Conservation (phyloP, 2,113 vertebrate species). For the Indri indri region DNA sequence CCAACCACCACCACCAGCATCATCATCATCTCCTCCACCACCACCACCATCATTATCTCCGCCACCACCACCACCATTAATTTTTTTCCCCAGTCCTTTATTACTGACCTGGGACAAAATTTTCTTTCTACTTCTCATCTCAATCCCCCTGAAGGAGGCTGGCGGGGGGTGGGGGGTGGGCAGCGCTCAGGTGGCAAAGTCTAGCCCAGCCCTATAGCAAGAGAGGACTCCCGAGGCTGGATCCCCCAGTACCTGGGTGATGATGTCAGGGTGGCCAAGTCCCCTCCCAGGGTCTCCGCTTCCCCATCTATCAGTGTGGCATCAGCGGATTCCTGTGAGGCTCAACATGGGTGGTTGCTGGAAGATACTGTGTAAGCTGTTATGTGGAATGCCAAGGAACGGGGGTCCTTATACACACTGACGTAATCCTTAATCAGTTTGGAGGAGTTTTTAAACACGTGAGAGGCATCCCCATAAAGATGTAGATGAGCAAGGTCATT, state of each 20-base stretch:
- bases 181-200: background rate
- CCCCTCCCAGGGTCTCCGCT: background rate
- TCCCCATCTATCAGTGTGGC: background rate
- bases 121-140: background rate
- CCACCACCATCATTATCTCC: accelerated
- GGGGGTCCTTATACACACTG: accelerated
- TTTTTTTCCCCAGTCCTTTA: background rate
- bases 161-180: too few species aligned
- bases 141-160: too few species aligned
- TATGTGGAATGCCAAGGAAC: background rate
- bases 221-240: too few species aligned
- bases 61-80: accelerated
- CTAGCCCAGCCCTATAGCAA: background rate
- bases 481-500: accelerated
- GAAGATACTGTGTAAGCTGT: background rate
- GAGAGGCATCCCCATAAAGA: background rate
- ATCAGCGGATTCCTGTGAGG: background rate
- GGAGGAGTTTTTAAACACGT: background rate
- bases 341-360: background rate
- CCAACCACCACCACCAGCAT: accelerated
- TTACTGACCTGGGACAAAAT: background rate
- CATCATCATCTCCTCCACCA: accelerated
- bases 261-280: too few species aligned
- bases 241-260: background rate
- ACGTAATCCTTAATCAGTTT: background rate